A percentile compares a stretch with the other conserved stretches of the same genome.
Evolutionary conservation across 2,113 vertebrate genomes (phyloP).

Genomic region (Myotis brandtii): DNA sequence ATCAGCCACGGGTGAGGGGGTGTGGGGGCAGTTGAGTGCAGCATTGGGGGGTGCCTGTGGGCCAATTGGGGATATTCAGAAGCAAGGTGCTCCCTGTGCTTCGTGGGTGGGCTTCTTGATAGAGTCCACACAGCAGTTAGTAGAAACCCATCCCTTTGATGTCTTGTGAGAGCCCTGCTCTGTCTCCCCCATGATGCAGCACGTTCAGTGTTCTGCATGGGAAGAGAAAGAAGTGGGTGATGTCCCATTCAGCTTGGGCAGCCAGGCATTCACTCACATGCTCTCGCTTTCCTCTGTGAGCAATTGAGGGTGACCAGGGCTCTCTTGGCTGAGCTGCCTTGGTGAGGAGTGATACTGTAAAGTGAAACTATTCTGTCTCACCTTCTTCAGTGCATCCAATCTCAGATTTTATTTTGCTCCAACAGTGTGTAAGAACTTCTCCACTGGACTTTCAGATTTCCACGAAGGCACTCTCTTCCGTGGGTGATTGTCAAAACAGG

Average conservation of each 20-base stretch:
- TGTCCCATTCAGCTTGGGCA: background rate
- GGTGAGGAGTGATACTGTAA: background rate
- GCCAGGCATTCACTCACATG: background rate
- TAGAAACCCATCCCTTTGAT: background rate
- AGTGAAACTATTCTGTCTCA: background rate
- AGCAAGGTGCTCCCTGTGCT: too few species aligned
- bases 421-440: too few species aligned
- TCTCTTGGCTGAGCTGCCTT: background rate
- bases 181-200: too few species aligned
- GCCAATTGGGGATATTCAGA: background rate
- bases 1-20: background rate
- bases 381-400: background rate
- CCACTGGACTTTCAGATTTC: background rate
- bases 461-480: background rate
- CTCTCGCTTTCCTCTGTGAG: background rate
- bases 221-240: too few species aligned
- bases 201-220: background rate
- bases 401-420: background rate
- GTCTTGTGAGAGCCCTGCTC: background rate
- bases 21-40: background rate
- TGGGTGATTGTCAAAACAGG: background rate
- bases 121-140: background rate
- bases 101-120: background rate
- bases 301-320: background rate
- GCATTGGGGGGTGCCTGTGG: background rate